Base-by-base conservation (phyloP, 2,797 vertebrate species). In the Ctenopoma multispine region DNA sequence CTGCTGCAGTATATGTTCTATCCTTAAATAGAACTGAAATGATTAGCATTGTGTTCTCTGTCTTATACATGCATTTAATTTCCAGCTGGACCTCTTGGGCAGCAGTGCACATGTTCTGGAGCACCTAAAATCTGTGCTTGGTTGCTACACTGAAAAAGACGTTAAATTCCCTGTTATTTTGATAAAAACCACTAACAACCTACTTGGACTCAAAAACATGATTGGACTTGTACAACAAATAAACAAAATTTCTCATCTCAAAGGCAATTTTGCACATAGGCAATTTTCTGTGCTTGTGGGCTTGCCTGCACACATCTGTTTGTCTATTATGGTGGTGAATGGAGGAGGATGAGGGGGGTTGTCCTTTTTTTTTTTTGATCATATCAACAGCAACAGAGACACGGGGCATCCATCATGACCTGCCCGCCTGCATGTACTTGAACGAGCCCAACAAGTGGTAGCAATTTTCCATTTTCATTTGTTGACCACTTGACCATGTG, bases 381-480 rank as follows among this genome's bases (percentile, higher is more conserved):
- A 91, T 90, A 90, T 93, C 91, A 93, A 91, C 89, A 87, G 79
- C 84, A 83, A 84, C 69, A 21, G 55, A 68, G 77, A 83, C 80
- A 90, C 67, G 63, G 86, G 79, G 84, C 80, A 90, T 92, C 84
- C 87, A 90, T 91, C 90, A 82, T 92, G 91, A 94, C 91, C 90
- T 73, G 72, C 79, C 76, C 56, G 80, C 79, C 79, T 90, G 85
- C 83, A 85, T 84, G 80, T 84, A 92, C 92, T 92, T 93, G 85
- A 92, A 89, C 71, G 70, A 80, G 75, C 80, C 64, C 79, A 89
- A 94, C 90, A 89, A 94, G 92, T 91, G 89, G 90, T 81, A 87
- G 90, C 93, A 95, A 95, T 95, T 95, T 94, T 95, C 92, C 85
- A 72, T 94, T 93, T 93, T 92, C 91, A 95, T 95, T 94, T 95